Percentiles rank a stretch among this genome's conserved stretches.
Evolutionary conservation across 2,888 invertebrate genomes (phyloP).

Genomic region (Orchesella flavescens): DNA sequence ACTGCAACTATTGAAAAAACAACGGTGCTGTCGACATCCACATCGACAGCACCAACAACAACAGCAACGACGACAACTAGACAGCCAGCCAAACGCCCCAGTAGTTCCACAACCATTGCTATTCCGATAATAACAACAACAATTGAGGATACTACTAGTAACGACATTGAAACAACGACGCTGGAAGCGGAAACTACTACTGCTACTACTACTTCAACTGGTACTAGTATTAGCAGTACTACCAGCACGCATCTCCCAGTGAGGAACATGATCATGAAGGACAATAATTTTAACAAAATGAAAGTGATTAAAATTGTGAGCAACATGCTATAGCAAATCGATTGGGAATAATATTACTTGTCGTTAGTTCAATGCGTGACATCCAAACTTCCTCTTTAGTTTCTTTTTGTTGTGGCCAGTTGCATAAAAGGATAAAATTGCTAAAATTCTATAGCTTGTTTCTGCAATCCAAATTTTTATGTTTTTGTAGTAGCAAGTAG

Average conservation of each 20-base stretch:
- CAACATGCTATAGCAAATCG: slow-evolving; percentile 38
- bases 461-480: too few relatives aligned
- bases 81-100: background rate
- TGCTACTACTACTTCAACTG: too few relatives aligned
- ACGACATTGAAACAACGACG: too few relatives aligned
- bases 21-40: background rate
- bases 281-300: slow-evolving; percentile 56
- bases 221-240: too few relatives aligned
- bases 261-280: background rate
- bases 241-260: slow-evolving; percentile 18
- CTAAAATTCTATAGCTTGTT: too few relatives aligned
- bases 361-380: too few relatives aligned
- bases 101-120: background rate
- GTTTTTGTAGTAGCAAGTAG: too few relatives aligned
- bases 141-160: background rate
- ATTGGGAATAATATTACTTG: too few relatives aligned
- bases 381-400: too few relatives aligned
- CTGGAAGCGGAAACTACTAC: background rate
- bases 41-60: background rate
- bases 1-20: background rate
- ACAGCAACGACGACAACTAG: background rate
- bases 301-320: slow-evolving; percentile 47
- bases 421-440: too few relatives aligned
- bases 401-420: too few relatives aligned
- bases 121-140: too few relatives aligned